Evolutionary conservation across 1,140 invertebrate species (phyloP).

Genomic region (Tetragonula clypearis): DNA sequence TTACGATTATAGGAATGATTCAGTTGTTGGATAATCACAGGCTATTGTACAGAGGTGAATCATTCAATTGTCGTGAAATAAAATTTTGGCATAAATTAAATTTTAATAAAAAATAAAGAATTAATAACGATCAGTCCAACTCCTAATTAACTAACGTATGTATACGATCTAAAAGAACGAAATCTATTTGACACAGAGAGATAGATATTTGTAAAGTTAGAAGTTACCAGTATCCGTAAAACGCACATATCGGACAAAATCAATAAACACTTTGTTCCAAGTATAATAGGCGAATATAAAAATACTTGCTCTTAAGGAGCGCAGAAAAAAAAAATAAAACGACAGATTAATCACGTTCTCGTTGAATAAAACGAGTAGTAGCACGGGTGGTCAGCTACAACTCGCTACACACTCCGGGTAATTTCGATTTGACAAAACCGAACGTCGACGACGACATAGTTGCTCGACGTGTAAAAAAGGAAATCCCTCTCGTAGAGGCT

Average conservation of each 20-base stretch:
- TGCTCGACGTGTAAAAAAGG: constrained; percentile 14
- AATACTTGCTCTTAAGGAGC: neutral
- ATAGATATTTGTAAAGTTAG: neutral
- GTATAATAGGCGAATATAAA: neutral
- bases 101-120: neutral
- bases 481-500: constrained; percentile 5
- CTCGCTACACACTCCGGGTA: neutral
- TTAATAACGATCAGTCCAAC: neutral
- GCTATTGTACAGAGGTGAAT: too few relatives aligned
- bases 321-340: neutral
- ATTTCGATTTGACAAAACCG: constrained; percentile 1
- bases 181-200: neutral
- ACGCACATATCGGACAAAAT: neutral
- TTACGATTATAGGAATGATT: neutral
- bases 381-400: neutral
- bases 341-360: neutral
- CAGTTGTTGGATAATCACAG: neutral
- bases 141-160: neutral
- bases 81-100: neutral
- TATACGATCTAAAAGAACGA: neutral
- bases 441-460: neutral
- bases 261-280: too few relatives aligned
- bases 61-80: neutral
- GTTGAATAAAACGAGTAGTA: neutral
- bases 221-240: neutral